Percentiles rank a stretch among this genome's conserved stretches.
Evolutionary conservation across 2,888 invertebrate species (phyloP).

Genomic region (Netelia virgata): DNA sequence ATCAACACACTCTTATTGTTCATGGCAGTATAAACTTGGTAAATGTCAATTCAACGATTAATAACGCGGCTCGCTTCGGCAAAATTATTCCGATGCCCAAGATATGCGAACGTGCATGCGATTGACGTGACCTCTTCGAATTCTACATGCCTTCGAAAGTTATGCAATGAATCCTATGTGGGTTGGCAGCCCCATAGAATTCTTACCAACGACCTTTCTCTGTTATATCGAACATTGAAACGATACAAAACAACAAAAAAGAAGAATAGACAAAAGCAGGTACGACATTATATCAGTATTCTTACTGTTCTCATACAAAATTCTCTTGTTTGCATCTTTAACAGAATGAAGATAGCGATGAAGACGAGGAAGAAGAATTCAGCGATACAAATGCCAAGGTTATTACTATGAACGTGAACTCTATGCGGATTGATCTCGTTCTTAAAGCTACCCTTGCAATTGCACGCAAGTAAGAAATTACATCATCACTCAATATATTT

Average conservation of each 20-base stretch:
- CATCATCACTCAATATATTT: constrained; percentile 26
- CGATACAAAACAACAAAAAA: constrained; percentile 49
- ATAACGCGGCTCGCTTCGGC: constrained; percentile 24
- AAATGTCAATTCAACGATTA: constrained; percentile 44
- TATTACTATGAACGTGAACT: constrained; percentile 88
- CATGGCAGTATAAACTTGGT: neutral
- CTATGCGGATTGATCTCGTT: constrained; percentile 90
- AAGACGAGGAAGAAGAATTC: constrained; percentile 85
- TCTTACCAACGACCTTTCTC: neutral
- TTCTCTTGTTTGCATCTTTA: neutral
- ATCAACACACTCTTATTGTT: no score
- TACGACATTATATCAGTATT: neutral
- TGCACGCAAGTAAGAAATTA: constrained; percentile 89
- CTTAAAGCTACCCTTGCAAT: constrained; percentile 90
- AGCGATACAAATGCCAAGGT: constrained; percentile 89
- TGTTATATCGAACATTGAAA: constrained; percentile 7
- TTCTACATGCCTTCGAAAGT: neutral
- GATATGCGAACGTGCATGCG: constrained; percentile 11
- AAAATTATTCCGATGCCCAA: neutral
- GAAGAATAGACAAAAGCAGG: constrained; percentile 41
- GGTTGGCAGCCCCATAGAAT: neutral
- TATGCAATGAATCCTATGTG: neutral
- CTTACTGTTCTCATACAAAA: neutral
- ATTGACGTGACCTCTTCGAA: constrained; percentile 42
- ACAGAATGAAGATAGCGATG: constrained; percentile 79